Evolutionary conservation across 1,140 invertebrate species (phyloP), one percentile per base, ranked within the genome.

Genomic region (Camponotus pennsylvanicus): DNA sequence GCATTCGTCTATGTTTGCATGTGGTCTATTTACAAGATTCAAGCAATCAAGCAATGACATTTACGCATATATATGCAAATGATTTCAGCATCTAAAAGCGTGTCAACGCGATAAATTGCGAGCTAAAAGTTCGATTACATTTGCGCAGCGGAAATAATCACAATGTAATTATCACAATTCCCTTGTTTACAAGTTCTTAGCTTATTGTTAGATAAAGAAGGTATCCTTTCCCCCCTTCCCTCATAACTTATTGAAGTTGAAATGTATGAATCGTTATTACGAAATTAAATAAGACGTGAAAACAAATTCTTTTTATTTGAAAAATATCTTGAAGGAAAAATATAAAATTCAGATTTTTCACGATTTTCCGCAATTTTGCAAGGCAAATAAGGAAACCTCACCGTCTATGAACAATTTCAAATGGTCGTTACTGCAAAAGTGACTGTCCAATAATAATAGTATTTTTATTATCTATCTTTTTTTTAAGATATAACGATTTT

Each of bases 11-110:
- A 2, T 55, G 27, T 6, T 8, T 55, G 4, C 2, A 13, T 40
- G 13, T 21, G 79, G 61, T 27, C 55, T 15, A 73, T 73, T 73
- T 73, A 45, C 13, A 2, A 67, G 49, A 61, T 45, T 42, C 21
- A 21, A 8, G 7, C 18, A 42, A 52, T 45, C 27, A 40, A 18
- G 2, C 42, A 27, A 73, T 21, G 37, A 82, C 42, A 11, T 71
- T 45, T 34, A 83, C 7, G 27, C 40, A 42, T 18, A 49, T 71
- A 79, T 82, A 59, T 9, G 5, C 1, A 32, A 83, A 73, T 73
- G 71, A 73, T 63, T 83, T 73, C 27, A 73, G 40, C 11, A 73
- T 1, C 21, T n/a, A 11, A 82, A 34, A 71, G 67, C 55, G 27
- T 61, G 55, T 18, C 79, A 49, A 18, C 3, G 67, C 6, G 67